These are phyloP conservation scores for Entomyzon cyanotis DNA, from an alignment of 2,113 vertebrate genomes.

Conservation along the genomic window DNA sequence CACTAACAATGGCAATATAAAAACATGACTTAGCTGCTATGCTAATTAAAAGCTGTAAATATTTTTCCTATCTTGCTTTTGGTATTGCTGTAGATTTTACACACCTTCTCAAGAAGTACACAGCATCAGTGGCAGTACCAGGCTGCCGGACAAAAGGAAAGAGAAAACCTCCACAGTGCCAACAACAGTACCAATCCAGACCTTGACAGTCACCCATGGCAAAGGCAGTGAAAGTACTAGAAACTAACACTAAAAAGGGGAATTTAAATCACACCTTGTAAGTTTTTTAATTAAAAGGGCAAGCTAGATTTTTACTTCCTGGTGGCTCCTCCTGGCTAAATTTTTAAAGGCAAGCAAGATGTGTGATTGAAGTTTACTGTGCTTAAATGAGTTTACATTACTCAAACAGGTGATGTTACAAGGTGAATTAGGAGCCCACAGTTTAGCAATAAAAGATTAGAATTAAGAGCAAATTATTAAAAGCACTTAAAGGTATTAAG, in stretches of 20 bases:
- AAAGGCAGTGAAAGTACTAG: background rate
- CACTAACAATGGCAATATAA: background rate
- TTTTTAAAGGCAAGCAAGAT: background rate
- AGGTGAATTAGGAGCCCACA: background rate
- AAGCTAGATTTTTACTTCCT: background rate
- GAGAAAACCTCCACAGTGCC: background rate
- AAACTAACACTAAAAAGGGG: background rate
- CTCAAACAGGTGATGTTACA: background rate
- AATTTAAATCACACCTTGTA: background rate
- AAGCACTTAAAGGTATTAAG: background rate
- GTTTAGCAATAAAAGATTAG: background rate
- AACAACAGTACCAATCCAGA: background rate
- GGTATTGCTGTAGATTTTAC: background rate
- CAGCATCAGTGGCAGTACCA: rapidly evolving
- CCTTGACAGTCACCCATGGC: background rate
- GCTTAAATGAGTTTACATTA: background rate
- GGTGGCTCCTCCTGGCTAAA: background rate
- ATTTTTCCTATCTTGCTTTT: background rate
- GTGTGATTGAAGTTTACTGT: background rate
- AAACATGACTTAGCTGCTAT: rapidly evolving
- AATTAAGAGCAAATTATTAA: background rate
- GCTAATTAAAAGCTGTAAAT: background rate
- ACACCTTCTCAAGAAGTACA: background rate
- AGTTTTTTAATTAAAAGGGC: background rate
- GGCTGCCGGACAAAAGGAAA: background rate